Evolutionary conservation across 2,888 invertebrate genomes (phyloP).

Genomic region (Lepeophtheirus nordmannii): DNA sequence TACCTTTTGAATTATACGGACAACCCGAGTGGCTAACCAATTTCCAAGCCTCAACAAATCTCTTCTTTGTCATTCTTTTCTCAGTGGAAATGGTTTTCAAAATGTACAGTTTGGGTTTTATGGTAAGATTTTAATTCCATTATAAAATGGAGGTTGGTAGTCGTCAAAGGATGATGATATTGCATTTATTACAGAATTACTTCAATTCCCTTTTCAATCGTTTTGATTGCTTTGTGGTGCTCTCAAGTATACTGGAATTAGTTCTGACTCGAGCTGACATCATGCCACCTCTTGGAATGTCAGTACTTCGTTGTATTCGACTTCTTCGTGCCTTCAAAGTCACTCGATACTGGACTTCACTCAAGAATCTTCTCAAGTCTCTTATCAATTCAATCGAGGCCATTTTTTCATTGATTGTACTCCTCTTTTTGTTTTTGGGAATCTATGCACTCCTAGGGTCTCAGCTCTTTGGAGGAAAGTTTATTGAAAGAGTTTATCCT

Average conservation of each 20-base stretch:
- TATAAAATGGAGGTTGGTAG: not conserved
- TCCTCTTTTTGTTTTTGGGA: slow-evolving; percentile 13
- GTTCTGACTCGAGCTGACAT: slow-evolving; percentile 72
- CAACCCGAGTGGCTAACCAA: slow-evolving; percentile 13
- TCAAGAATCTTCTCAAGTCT: slow-evolving; percentile 10
- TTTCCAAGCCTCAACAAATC: slow-evolving; percentile 15
- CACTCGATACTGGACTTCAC: slow-evolving; percentile 15
- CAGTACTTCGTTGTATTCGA: slow-evolving; percentile 43
- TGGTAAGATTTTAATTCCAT: not conserved
- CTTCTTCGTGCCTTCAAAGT: slow-evolving; percentile 17
- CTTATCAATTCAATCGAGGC: slow-evolving; percentile 15
- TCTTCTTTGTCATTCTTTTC: slow-evolving; percentile 18
- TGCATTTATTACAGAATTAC: slow-evolving; percentile 64
- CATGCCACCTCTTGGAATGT: slow-evolving; percentile 94
- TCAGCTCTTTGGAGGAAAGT: slow-evolving; percentile 14
- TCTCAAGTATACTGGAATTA: slow-evolving; percentile 93
- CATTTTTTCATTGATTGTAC: slow-evolving; percentile 12
- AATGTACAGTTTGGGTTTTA: slow-evolving; percentile 10
- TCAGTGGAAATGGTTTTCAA: slow-evolving; percentile 16
- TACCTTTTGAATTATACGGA: slow-evolving; percentile 3
- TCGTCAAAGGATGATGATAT: too few species aligned
- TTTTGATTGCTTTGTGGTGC: slow-evolving; percentile 97
- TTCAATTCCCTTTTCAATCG: slow-evolving; percentile 97
- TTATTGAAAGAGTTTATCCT: not conserved
- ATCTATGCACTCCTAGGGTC: slow-evolving; percentile 18